Base-by-base conservation (phyloP, 2,888 invertebrate species). In the Synergus itoensis region DNA sequence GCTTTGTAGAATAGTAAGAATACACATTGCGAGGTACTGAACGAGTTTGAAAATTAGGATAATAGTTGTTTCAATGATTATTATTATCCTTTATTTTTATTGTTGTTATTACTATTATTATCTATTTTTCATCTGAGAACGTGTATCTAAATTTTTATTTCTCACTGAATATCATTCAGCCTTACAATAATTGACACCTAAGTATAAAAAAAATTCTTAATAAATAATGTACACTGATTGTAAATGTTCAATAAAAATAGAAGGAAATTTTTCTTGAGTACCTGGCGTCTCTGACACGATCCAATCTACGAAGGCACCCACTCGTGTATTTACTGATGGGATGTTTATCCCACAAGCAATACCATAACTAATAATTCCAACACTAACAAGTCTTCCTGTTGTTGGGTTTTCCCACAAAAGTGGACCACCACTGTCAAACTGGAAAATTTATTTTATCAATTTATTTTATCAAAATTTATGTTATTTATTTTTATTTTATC, bases 311-410 rank as follows among this genome's bases (percentile, higher is more conserved):
- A 93, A 92, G 0, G 92, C 86, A 0, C 94, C 93, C 0, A 95
- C 92, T 36, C 94, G 92, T 0, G 94, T 94, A 89, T 94, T 94
- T 12, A 95, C 88, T 1, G 93, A 93, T 0, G 95, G 95, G 0
- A 53, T 73, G 1, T 82, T 80, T 0, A 92, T 86, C 0, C 93
- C 95, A 86, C 96, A 96, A 77, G 84, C 92, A 0, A 80, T 75
- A 7, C 96, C 96, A 82, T 84, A 92, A 78, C 94, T 94, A 79
- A 95, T 92, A n/a, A 95, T 86, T 1, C 94, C 95, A 0, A 93
- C 77, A 11, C 86, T 77, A 0, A 89, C 81, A 1, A 89, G 14
- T 73, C 87, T 85, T 28, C 84, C 84, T 1, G 87, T 88, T 1
- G 81, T 78, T 12, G 90, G 90, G 82, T 95, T 94, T 76, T 92